A percentile compares a stretch with the other conserved stretches of the same genome.
Evolutionary conservation across 2,113 vertebrate genomes (phyloP).

Genomic region (Gnathonemus echidnorhynchus): DNA sequence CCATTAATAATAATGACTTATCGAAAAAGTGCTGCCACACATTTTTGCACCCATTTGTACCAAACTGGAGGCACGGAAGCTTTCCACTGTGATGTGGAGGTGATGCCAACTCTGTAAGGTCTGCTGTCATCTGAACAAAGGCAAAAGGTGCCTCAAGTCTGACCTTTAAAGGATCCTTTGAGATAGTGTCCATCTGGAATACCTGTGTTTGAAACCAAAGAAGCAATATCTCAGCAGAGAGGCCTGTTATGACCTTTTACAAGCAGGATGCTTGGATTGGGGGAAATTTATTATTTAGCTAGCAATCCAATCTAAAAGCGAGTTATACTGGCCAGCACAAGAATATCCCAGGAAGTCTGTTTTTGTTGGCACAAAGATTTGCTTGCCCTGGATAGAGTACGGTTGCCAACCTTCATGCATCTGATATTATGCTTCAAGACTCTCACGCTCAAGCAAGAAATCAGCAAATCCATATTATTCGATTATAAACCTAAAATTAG

Average conservation of each 20-base stretch:
- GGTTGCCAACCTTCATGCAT: background rate
- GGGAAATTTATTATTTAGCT: slow-evolving; percentile 15
- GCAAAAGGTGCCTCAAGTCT: slow-evolving; percentile 10
- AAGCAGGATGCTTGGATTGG: slow-evolving; percentile 35
- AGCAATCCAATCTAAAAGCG: background rate
- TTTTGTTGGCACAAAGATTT: background rate
- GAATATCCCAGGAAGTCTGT: background rate
- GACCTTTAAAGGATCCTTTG: slow-evolving; percentile 24
- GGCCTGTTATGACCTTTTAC: slow-evolving; percentile 12
- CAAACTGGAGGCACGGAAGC: background rate
- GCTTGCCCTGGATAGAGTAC: background rate
- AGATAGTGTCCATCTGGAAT: background rate
- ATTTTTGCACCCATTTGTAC: background rate
- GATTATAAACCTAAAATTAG: background rate
- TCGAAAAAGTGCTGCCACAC: background rate
- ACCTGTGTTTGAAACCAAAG: slow-evolving; percentile 14
- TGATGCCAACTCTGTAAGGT: background rate
- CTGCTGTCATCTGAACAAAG: slow-evolving; percentile 14
- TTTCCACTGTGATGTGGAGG: background rate
- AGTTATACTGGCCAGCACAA: background rate
- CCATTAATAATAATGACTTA: slow-evolving; percentile 15
- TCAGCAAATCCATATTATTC: background rate
- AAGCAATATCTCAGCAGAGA: slow-evolving; percentile 1
- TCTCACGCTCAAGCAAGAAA: background rate
- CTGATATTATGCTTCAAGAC: background rate